These are phyloP conservation scores for Leucozona laternaria DNA, from an alignment of 2,888 invertebrate species.

Conservation along the genomic window DNA sequence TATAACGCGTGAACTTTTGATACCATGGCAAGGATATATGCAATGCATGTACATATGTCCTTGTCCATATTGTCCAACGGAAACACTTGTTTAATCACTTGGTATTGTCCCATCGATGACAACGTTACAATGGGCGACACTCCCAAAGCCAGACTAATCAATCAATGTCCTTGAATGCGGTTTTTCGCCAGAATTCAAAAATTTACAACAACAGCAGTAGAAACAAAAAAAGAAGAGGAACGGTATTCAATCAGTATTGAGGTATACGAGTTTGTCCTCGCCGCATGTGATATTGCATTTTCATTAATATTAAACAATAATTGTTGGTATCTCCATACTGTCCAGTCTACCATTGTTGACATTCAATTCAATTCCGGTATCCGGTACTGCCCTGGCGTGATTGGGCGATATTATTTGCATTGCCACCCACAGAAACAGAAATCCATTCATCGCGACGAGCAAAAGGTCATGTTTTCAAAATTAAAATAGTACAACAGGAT, in stretches of 20 bases:
- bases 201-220: background rate
- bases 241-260: slow-evolving; percentile 34
- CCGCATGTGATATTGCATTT: slow-evolving; percentile 46
- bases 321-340: background rate
- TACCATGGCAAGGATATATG: background rate
- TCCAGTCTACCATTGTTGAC: slow-evolving; percentile 28
- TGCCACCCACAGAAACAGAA: background rate
- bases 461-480: background rate
- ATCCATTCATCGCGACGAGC: background rate
- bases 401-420: slow-evolving; percentile 20
- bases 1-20: slow-evolving; percentile 24
- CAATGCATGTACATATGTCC: background rate
- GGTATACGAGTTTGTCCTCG: background rate
- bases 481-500: background rate
- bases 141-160: slow-evolving; percentile 50
- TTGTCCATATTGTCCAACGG: slow-evolving; percentile 15
- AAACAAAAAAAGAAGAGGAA: background rate
- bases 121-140: slow-evolving; percentile 28
- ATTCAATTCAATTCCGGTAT: slow-evolving; percentile 28
- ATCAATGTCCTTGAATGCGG: slow-evolving; percentile 55
- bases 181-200: slow-evolving; percentile 17
- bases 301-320: slow-evolving; percentile 46
- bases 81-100: slow-evolving; percentile 40
- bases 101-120: slow-evolving; percentile 39
- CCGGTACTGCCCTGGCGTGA: slow-evolving; percentile 2